These are phyloP conservation scores for Gallinago solitaria DNA, from an alignment of 2,797 vertebrate genomes.

Conservation along the genomic window DNA sequence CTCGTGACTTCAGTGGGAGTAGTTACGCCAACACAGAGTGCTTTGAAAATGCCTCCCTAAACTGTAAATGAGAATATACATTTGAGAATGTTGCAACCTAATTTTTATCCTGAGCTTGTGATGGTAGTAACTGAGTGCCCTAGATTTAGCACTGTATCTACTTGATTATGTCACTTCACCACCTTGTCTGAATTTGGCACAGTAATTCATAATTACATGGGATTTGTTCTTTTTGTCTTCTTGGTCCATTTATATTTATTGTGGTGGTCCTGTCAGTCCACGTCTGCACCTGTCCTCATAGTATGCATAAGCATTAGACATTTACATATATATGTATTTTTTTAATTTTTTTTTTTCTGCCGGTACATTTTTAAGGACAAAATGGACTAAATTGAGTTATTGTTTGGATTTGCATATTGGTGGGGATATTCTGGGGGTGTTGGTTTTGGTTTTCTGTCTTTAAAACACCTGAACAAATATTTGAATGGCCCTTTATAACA, in stretches of 20 bases:
- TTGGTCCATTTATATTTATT: not conserved
- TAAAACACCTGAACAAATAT: not conserved
- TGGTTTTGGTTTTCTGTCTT: not conserved
- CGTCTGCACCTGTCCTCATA: not conserved
- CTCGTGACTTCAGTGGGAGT: conserved; percentile 31
- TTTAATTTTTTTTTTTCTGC: not conserved
- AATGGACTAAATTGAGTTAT: not conserved
- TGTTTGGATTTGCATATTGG: not conserved
- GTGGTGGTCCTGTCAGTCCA: not conserved
- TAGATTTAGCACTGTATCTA: conserved; percentile 40
- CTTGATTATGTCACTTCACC: conserved; percentile 50
- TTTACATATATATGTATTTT: not conserved
- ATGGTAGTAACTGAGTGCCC: conserved; percentile 50
- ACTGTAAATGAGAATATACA: conserved; percentile 66
- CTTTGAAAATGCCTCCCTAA: conserved; percentile 56
- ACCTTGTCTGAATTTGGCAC: conserved; percentile 9
- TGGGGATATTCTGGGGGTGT: rapidly evolving
- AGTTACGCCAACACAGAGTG: not conserved
- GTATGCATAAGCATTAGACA: not conserved
- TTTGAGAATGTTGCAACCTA: conserved; percentile 68
- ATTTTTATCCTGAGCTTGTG: conserved; percentile 51
- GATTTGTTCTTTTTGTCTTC: not conserved
- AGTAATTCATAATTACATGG: not conserved
- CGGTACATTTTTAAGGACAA: not conserved
- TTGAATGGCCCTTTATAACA: not conserved